Evolutionary conservation across 2,113 vertebrate species (phyloP).

Genomic region (Gracilinanus agilis): DNA sequence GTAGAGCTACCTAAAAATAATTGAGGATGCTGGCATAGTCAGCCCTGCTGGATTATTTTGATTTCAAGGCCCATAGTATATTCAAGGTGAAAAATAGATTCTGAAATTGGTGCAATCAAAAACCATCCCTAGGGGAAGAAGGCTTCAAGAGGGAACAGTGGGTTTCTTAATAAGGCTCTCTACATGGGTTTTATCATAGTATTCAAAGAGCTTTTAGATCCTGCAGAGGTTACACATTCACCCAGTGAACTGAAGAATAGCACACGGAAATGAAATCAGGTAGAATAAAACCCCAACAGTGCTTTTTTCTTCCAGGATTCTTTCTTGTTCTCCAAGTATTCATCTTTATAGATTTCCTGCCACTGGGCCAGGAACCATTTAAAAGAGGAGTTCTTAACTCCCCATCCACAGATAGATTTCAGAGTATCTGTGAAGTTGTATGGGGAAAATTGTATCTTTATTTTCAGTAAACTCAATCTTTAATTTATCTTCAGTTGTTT

Average conservation of each 20-base stretch:
- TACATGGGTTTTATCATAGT: background rate
- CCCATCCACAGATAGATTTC: background rate
- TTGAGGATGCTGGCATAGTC: background rate
- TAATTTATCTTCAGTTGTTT: background rate
- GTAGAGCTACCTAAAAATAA: background rate
- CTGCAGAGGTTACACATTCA: background rate
- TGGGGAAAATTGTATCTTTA: background rate
- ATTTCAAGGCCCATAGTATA: background rate
- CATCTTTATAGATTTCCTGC: background rate
- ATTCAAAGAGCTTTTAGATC: constrained; percentile 8
- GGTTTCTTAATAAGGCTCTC: background rate
- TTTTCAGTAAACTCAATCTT: background rate
- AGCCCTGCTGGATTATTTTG: background rate
- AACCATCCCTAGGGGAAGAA: background rate
- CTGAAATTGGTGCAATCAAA: constrained; percentile 14
- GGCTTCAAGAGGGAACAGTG: background rate
- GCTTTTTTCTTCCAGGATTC: constrained; percentile 17
- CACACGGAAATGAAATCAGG: background rate
- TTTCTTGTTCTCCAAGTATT: background rate
- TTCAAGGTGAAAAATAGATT: background rate
- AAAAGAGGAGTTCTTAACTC: background rate
- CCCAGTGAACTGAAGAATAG: background rate
- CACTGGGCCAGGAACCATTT: background rate
- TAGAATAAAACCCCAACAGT: background rate
- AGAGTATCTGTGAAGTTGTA: background rate